Percentiles rank a stretch among this genome's conserved stretches.
Evolutionary conservation across 2,113 vertebrate species (phyloP).

Genomic region (Albula goreensis): DNA sequence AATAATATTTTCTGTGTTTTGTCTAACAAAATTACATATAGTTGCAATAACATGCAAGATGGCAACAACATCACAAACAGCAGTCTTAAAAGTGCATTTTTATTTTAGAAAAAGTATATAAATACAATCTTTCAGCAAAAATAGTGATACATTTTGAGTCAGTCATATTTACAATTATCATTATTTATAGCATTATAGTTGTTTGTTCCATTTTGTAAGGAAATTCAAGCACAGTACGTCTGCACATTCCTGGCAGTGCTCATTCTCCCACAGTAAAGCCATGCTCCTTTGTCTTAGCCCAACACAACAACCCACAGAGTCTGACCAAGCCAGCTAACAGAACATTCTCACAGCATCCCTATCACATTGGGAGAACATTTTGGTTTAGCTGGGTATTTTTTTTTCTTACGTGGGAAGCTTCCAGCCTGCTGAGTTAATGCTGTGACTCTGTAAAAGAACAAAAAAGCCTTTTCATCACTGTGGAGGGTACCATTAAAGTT

Average conservation of each 20-base stretch:
- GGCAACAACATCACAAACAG: background rate
- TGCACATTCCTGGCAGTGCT: background rate
- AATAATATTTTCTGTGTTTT: background rate
- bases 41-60: background rate
- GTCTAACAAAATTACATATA: background rate
- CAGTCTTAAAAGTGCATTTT: background rate
- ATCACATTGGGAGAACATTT: background rate
- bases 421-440: background rate
- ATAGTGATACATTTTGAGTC: background rate
- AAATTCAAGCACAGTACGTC: background rate
- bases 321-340: background rate
- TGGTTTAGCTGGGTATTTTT: background rate
- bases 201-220: background rate
- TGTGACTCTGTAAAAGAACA: background rate
- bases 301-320: constrained; percentile 2
- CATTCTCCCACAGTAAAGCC: background rate
- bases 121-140: constrained; percentile 10
- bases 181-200: background rate
- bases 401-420: constrained; percentile 13
- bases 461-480: constrained; percentile 1
- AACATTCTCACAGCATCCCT: background rate
- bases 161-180: background rate
- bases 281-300: constrained; percentile 2
- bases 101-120: constrained; percentile 12
- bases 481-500: background rate